Base-by-base conservation (phyloP, 2,113 vertebrate species). In the Ictalurus furcatus region DNA sequence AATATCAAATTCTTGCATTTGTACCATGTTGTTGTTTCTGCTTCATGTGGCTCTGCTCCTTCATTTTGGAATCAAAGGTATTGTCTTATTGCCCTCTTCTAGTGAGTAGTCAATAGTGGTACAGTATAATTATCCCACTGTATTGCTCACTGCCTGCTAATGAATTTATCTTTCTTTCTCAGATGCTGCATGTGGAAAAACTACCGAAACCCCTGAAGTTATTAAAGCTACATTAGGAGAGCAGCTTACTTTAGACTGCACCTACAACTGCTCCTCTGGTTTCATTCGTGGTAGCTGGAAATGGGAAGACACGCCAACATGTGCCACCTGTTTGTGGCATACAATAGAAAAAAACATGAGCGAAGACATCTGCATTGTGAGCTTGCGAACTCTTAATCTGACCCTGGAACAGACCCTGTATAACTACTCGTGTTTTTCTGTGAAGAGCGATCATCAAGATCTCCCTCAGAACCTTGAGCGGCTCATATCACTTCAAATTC, bases 261-360 rank as follows among this genome's bases (percentile, higher is more conserved):
- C 90, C 54, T 96, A 94, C 89, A 93, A 95, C 85, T 96, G 95
- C 89, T 94, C 95, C n/a, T 12, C 17, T 84, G 95, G 91, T 76
- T 96, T 96, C 89, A 82, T 94, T 23, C 94, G 91, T 12, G 94
- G 92, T 12, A 81, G 85, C 19, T 96, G 96, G 96, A 90, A 7
- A 69, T 86, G 40, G 74, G 69, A 89, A 71, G 6, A 48, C 6
- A 71, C 4, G 17, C 78, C 52, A 2, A 6, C 6, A 28, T 79
- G 87, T 84, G 16, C 6, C 28, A 61, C 71, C 19, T 90, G 88
- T 56, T 25, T 2, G 8, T 90, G 91, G 91, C 0, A n/a, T 16
- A 17, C 1, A 4, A 4, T 0, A 0, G 0, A 1, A 6, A 91
- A 0, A 17, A 48, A 73, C 12, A 83, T 76, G 23, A 14, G 82